Base-by-base conservation (phyloP, 2,888 invertebrate species). In the Sphaeridia pumilis region DNA sequence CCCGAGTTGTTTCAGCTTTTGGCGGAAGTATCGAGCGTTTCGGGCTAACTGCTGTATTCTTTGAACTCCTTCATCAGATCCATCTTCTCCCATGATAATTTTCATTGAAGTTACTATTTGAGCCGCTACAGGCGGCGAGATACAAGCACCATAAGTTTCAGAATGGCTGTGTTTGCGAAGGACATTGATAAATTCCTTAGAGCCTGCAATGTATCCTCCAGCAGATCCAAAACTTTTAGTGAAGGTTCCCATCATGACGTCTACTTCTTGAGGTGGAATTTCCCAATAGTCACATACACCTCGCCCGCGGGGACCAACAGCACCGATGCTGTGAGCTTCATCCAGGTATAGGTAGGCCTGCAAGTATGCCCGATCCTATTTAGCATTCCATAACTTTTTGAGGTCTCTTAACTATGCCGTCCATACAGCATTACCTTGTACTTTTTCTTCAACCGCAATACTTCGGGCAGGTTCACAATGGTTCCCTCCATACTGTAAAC, bases 401-500 rank as follows among this genome's bases (percentile, higher is more conserved):
- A n/a, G n/a, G n/a, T n/a, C n/a, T n/a, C n/a, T n/a, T n/a, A n/a
- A n/a, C n/a, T n/a, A n/a, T n/a, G n/a, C n/a, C n/a, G n/a, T n/a
- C n/a, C n/a, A n/a, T n/a, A n/a, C n/a, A n/a, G n/a, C n/a, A n/a
- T n/a, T 22, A 73, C 76, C 70, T 90, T 87, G 72, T 95, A 94
- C 69, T 87, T 90, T 70, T 84, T 85, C 74, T 97, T 97, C 47
- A 98, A 75, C 22, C 79, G 82, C 63, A 97, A 76, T 49, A 98
- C 77, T 68, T 87, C 87, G 0, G 86, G 87, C 67, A 98, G 78
- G 65, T 85, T 82, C 45, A 84, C 87, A 56, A 98, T 81, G 0
- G 94, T 89, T 1, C 98, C 98, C 73, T 98, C 97, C 97, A 98
- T 98, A 70, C 92, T 92, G 74, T 90, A 95, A 60, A 95, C 84